Evolutionary conservation across 1,140 invertebrate species (phyloP), one percentile per base, ranked within the genome.

Genomic region (Teleopsis dalmanni): DNA sequence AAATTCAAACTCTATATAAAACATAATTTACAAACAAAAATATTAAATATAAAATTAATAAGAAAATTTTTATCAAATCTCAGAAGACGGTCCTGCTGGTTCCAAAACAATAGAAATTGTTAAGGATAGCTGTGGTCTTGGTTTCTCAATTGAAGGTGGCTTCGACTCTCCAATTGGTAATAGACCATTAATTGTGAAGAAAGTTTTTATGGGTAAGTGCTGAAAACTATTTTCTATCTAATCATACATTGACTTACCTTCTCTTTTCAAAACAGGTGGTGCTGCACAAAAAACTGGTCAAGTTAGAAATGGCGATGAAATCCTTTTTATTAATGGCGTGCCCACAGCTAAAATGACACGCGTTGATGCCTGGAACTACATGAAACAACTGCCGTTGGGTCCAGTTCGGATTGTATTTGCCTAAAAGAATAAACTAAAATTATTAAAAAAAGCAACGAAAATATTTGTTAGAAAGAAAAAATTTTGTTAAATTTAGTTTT

Each of bases 81-180:
- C 36, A 55, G 51, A 55, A 43, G 40, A 46, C 53, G 62, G 62
- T 11, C 41, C 53, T 19, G 25, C 35, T 11, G 65, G 65, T 9
- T 56, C 65, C 27, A 59, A 65, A 6, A 53, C 52, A 21, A 76
- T 91, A 31, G 79, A 79, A 46, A 78, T 93, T 54, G 75, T 81
- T 14, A 95, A 95, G 65, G 91, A 92, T 57, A 87, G 85, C 50
- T 86, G 88, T 51, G 91, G 91, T 9, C 76, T 95, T 33, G 92
- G 92, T 35, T 94, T 96, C 68, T 91, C 90, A 59, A 78, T 96
- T 34, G 90, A 95, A 65, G 92, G 92, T 47, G 92, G 92, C 18
- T 84, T 86, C 57, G 89, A 90, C 59, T 94, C 91, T 16, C 90
- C 88, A 1, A 72, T 82, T 37, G 92, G 92, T 11, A 88, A 95